phyloP scores from a whole-genome alignment of 1,140 invertebrate genomes.

The Drosophila funebris region DNA sequence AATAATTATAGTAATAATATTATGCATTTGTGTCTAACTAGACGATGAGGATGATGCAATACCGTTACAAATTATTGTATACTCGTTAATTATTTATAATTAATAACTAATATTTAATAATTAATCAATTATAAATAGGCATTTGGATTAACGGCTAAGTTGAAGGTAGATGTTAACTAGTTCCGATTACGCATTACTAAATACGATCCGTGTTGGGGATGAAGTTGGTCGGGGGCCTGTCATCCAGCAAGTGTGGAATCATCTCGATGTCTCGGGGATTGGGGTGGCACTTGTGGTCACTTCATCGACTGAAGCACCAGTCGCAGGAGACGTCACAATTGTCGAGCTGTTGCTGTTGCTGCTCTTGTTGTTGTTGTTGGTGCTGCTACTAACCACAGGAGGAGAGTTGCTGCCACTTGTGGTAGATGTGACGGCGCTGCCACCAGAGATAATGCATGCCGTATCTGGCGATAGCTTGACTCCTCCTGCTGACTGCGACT shows the following conservation, averaged over 20 bases:
- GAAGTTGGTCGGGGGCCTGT: not conserved
- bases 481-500: not conserved
- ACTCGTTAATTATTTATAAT: conserved; percentile 20
- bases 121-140: conserved; percentile 43
- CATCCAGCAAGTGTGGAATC: conserved; percentile 5
- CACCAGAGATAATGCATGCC: conserved; percentile 45
- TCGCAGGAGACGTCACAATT: conserved; percentile 22
- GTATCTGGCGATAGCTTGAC: conserved; percentile 53
- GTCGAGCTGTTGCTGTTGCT: conserved; percentile 62
- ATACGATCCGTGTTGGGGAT: conserved; percentile 3
- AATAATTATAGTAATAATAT: conserved; percentile 39
- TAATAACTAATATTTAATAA: conserved; percentile 12
- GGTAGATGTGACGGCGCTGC: conserved; percentile 70
- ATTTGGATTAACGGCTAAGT: conserved; percentile 68
- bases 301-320: conserved; percentile 45
- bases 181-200: conserved; percentile 53
- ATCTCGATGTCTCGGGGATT: conserved; percentile 60
- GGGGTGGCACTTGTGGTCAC: conserved; percentile 70
- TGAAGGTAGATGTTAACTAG: conserved; percentile 82
- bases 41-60: conserved; percentile 52
- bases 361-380: conserved; percentile 42
- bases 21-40: conserved; percentile 52
- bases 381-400: conserved; percentile 81
- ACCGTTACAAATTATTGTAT: conserved; percentile 73
- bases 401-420: conserved; percentile 75